Evolutionary conservation across 2,797 vertebrate species (phyloP).

Genomic region (Anguilla obscura): DNA sequence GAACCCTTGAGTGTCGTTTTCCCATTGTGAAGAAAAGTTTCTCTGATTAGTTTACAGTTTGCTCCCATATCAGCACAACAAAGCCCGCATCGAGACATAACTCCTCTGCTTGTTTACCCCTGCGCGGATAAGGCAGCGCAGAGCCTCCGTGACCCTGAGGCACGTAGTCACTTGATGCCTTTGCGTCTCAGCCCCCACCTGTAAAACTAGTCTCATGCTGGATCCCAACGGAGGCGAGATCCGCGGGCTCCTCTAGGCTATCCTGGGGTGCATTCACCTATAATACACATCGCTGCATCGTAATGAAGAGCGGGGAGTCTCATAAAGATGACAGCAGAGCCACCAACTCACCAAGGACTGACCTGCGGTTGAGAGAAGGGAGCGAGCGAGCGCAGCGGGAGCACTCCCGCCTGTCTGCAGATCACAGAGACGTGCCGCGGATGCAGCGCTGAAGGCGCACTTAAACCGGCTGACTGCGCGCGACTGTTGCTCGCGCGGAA

Average conservation of each 20-base stretch:
- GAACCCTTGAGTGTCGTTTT: constrained; percentile 68
- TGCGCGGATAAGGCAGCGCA: constrained; percentile 36
- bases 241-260: constrained; percentile 75
- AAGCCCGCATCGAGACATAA: constrained; percentile 71
- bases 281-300: constrained; percentile 50
- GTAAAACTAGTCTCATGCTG: constrained; percentile 63
- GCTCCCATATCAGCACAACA: constrained; percentile 71
- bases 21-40: constrained; percentile 57
- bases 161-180: constrained; percentile 65
- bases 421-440: constrained; percentile 68
- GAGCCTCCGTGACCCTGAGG: constrained; percentile 72
- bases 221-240: constrained; percentile 71
- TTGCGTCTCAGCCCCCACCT: constrained; percentile 44
- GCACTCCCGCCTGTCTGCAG: constrained; percentile 64
- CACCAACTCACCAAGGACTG: constrained; percentile 74
- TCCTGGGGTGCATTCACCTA: constrained; percentile 75
- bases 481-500: constrained; percentile 67
- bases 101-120: constrained; percentile 71
- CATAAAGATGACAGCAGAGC: constrained; percentile 66
- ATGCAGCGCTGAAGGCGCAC: constrained; percentile 66
- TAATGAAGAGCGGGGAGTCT: constrained; percentile 69
- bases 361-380: constrained; percentile 73
- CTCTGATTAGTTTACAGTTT: constrained; percentile 75
- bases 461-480: constrained; percentile 75
- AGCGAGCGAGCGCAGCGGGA: constrained; percentile 59